Conservation (phyloP, 2,888 invertebrate species). For the Melinaea marsaeus region DNA sequence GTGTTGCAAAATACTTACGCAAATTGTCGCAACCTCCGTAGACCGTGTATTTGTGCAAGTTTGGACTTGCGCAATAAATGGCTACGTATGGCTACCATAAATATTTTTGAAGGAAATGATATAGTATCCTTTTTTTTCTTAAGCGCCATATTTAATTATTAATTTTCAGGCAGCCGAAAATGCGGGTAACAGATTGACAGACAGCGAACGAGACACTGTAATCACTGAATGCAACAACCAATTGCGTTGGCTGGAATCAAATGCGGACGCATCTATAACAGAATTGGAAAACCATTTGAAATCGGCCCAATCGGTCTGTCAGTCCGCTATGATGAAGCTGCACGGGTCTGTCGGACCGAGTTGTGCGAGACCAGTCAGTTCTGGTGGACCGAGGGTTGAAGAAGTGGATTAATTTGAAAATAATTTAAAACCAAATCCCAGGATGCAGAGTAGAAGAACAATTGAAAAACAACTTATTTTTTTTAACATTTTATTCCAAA, state of each 20-base stretch:
- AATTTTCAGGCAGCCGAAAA: conserved; percentile 79
- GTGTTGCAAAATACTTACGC: too few relatives aligned
- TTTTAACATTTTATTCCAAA: conserved; percentile 52
- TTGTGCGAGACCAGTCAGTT: conserved; percentile 49
- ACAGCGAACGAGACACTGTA: conserved; percentile 83
- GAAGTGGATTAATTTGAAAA: conserved; percentile 31
- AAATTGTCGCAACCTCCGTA: too few relatives aligned
- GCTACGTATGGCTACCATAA: too few relatives aligned
- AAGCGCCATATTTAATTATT: too few relatives aligned
- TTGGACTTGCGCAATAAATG: too few relatives aligned
- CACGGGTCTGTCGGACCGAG: conserved; percentile 78
- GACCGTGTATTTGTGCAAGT: too few relatives aligned
- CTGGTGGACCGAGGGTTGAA: conserved; percentile 79
- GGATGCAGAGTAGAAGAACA: too few relatives aligned
- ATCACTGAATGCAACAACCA: conserved; percentile 83
- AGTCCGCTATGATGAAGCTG: conserved; percentile 90
- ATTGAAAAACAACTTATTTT: conserved; percentile 1
- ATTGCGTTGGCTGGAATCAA: conserved; percentile 88
- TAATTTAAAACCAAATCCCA: not conserved
- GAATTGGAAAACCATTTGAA: conserved; percentile 88
- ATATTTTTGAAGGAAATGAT: not conserved
- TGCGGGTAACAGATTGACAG: conserved; percentile 82
- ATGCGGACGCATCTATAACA: conserved; percentile 86
- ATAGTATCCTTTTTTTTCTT: not conserved
- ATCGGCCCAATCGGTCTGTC: conserved; percentile 85